Evolutionary conservation across 2,888 invertebrate species (phyloP).

Genomic region (Biston stratarius): DNA sequence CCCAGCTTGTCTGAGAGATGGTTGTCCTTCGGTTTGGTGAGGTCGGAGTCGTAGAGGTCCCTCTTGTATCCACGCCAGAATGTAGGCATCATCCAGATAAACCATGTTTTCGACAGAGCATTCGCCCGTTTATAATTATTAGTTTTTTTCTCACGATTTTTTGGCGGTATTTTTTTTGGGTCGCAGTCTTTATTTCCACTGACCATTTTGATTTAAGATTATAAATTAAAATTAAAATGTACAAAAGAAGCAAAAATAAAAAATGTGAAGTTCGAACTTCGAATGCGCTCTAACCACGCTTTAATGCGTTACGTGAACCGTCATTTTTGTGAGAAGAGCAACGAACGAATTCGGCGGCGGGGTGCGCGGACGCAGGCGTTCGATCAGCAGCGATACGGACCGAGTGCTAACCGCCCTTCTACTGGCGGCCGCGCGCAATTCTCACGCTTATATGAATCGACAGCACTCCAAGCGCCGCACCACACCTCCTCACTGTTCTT

Average conservation of each 20-base stretch:
- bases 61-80: slow-evolving; percentile 87
- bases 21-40: slow-evolving; percentile 89
- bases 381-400: slow-evolving; percentile 66
- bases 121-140: slow-evolving; percentile 80
- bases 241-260: slow-evolving; percentile 36
- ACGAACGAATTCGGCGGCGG: slow-evolving; percentile 50
- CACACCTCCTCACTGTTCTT: slow-evolving; percentile 2
- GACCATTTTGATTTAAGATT: slow-evolving; percentile 70
- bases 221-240: slow-evolving; percentile 26
- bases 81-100: slow-evolving; percentile 84
- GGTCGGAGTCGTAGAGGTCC: slow-evolving; percentile 89
- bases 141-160: slow-evolving; percentile 79
- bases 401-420: slow-evolving; percentile 70
- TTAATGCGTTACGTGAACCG: slow-evolving; percentile 59
- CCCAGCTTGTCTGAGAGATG: slow-evolving; percentile 89
- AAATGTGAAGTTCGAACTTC: slow-evolving; percentile 35
- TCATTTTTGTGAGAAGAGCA: slow-evolving; percentile 64
- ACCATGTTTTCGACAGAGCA: slow-evolving; percentile 77
- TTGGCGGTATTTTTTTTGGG: slow-evolving; percentile 77
- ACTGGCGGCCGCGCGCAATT: slow-evolving; percentile 72
- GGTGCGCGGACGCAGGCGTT: slow-evolving; percentile 71
- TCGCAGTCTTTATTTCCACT: slow-evolving; percentile 81
- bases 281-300: slow-evolving; percentile 29
- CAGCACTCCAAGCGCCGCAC: slow-evolving; percentile 13
- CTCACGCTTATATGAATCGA: slow-evolving; percentile 30